These are phyloP conservation scores for Macrosteles quadrilineatus DNA, from an alignment of 1,140 invertebrate species.

Conservation along the genomic window DNA sequence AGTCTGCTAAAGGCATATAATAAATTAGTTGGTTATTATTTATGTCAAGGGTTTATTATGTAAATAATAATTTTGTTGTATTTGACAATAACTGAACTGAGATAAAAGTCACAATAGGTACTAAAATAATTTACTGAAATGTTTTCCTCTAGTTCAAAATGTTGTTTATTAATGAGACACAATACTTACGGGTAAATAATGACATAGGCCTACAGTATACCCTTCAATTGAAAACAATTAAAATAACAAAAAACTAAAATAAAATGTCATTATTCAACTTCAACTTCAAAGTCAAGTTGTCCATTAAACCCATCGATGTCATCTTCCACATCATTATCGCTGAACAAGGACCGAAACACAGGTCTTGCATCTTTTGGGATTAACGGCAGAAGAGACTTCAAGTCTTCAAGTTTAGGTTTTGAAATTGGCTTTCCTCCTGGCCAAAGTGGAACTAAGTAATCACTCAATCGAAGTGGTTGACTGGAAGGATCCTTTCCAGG, in stretches of 20 bases:
- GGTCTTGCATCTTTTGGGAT: neutral
- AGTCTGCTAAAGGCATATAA: no score
- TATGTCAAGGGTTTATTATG: no score
- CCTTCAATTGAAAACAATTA: constrained; percentile 2
- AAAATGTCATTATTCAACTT: neutral
- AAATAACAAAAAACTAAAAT: neutral
- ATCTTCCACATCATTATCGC: constrained; percentile 1
- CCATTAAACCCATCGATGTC: constrained; percentile 1
- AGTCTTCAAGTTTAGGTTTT: constrained; percentile 1
- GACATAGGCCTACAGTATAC: no score
- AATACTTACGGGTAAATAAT: no score
- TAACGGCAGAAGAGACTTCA: constrained; percentile 1
- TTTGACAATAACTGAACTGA: no score
- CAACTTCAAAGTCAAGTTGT: neutral
- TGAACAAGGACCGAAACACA: constrained; percentile 1
- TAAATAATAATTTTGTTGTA: no score
- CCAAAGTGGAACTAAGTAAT: constrained; percentile 1
- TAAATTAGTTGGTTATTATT: no score
- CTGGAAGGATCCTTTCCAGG: neutral
- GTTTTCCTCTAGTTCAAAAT: no score
- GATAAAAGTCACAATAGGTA: no score
- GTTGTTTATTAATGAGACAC: no score
- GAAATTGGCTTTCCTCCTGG: constrained; percentile 1
- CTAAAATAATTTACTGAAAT: no score
- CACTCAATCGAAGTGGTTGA: neutral